Conservation (phyloP, 2,113 vertebrate genomes). For the Pantherophis guttatus region DNA sequence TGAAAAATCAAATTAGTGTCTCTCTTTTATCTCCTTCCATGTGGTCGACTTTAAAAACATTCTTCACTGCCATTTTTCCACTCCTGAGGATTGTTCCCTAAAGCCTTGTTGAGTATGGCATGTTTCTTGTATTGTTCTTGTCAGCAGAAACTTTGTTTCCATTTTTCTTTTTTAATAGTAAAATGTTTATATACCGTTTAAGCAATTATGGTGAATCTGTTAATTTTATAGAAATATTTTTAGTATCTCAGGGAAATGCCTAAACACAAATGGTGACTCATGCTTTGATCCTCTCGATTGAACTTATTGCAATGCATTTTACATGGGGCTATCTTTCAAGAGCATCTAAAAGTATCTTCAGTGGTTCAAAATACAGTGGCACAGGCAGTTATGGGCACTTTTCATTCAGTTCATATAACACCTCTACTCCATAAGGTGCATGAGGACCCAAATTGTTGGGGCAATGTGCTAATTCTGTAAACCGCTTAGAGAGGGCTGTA, state of each 20-base stretch:
- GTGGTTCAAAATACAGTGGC: neutral
- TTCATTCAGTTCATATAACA: neutral
- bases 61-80: neutral
- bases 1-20: neutral
- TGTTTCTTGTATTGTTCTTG: neutral
- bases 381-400: neutral
- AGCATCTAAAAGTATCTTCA: neutral
- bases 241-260: neutral
- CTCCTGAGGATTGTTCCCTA: neutral
- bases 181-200: neutral
- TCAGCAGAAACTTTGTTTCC: neutral
- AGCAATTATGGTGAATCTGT: neutral
- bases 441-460: too few species aligned
- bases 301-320: neutral
- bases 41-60: neutral
- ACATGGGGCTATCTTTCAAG: neutral
- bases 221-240: neutral
- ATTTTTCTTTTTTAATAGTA: neutral
- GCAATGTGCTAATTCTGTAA: too few species aligned
- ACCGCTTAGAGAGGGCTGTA: too few species aligned
- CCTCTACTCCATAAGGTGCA: neutral
- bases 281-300: neutral
- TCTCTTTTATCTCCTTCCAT: neutral
- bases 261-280: neutral
- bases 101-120: neutral